These are phyloP conservation scores for Oncorhynchus kisutch DNA, from an alignment of 2,113 vertebrate genomes.

Conservation along the genomic window DNA sequence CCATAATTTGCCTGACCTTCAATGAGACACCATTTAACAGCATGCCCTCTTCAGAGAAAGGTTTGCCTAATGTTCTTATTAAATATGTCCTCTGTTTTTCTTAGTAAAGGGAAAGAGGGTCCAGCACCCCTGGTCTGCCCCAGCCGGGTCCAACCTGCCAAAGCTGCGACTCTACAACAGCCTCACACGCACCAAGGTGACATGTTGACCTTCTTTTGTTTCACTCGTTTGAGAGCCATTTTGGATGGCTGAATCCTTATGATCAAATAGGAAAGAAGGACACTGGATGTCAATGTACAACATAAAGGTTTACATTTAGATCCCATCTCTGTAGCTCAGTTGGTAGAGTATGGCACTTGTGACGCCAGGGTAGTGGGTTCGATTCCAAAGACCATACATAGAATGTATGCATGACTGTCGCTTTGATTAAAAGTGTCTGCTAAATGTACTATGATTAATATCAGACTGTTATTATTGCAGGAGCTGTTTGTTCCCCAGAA, in stretches of 20 bases:
- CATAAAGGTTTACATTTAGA: not conserved
- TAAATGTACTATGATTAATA: not conserved
- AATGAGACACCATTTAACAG: too few species aligned
- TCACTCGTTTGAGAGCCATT: too few species aligned
- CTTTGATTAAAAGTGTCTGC: too few species aligned
- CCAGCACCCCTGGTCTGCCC: slow-evolving; percentile 85
- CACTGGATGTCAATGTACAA: not conserved
- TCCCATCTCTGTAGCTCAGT: too few species aligned
- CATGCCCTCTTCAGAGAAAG: not conserved
- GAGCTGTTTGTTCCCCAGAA: slow-evolving; percentile 89
- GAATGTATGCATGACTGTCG: not conserved
- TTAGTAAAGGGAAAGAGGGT: slow-evolving; percentile 82
- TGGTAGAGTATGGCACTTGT: too few species aligned
- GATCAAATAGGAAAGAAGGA: too few species aligned
- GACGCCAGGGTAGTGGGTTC: too few species aligned
- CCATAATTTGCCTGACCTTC: too few species aligned
- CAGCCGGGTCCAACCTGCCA: slow-evolving; percentile 77
- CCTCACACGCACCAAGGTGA: slow-evolving; percentile 89
- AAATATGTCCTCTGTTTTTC: slow-evolving; percentile 25
- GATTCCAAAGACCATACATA: too few species aligned
- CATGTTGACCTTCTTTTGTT: not conserved
- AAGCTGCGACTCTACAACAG: slow-evolving; percentile 92
- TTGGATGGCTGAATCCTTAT: too few species aligned
- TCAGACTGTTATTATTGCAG: slow-evolving; percentile 60
- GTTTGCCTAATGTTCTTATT: not conserved